These are phyloP conservation scores for Drosophila tristis DNA, from an alignment of 1,140 invertebrate genomes.

Conservation along the genomic window DNA sequence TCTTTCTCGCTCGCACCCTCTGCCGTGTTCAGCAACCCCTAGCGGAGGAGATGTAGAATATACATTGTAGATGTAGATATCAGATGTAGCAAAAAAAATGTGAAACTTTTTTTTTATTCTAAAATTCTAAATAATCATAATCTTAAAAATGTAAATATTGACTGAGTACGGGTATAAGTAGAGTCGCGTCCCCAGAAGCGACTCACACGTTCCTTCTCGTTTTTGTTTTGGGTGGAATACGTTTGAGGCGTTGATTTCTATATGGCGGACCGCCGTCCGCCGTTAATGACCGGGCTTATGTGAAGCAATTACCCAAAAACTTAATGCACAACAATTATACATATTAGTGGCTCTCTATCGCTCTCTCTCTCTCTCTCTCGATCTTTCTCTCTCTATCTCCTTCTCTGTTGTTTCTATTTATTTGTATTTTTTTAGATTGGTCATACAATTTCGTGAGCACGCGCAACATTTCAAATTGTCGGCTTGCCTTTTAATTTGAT, in stretches of 20 bases:
- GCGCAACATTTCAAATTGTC: slow-evolving; percentile 66
- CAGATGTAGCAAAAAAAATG: too few species aligned
- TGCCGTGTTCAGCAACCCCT: too few species aligned
- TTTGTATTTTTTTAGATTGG: slow-evolving; percentile 29
- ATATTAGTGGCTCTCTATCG: slow-evolving; percentile 15
- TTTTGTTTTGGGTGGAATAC: background rate
- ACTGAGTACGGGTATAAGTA: too few species aligned
- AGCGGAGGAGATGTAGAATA: too few species aligned
- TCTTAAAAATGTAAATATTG: too few species aligned
- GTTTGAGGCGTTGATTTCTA: slow-evolving; percentile 29
- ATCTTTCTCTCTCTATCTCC: background rate
- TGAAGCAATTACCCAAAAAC: slow-evolving; percentile 44
- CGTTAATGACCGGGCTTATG: slow-evolving; percentile 44
- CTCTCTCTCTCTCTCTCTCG: slow-evolving; percentile 1
- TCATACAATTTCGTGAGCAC: slow-evolving; percentile 43
- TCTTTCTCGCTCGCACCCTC: too few species aligned
- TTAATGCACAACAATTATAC: slow-evolving; percentile 63
- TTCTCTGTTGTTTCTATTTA: slow-evolving; percentile 17
- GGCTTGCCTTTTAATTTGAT: slow-evolving; percentile 34
- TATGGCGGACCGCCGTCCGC: slow-evolving; percentile 5
- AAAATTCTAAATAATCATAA: too few species aligned
- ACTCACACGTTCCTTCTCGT: too few species aligned
- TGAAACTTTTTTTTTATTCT: too few species aligned
- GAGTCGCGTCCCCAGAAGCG: too few species aligned
- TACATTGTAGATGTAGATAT: too few species aligned